Base-by-base conservation (phyloP, 2,797 vertebrate genomes). In the Hozukius guyotensis region DNA sequence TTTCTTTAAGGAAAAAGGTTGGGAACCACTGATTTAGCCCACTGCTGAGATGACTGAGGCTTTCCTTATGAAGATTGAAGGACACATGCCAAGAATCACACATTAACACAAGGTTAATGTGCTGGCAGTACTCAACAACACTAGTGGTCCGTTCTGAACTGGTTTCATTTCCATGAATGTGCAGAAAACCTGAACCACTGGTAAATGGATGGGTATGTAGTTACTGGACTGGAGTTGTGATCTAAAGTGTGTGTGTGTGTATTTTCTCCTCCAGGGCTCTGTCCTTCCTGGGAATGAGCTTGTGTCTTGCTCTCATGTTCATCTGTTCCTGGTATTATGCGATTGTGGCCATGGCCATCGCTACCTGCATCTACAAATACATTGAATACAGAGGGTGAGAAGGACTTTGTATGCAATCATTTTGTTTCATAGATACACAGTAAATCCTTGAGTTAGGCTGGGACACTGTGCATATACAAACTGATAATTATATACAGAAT, bases 321-420 rank as follows among this genome's bases (percentile, higher is more conserved):
- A 96, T 99, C 92, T 99, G 95, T 60, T 99, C 98, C 77, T 99
- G 98, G 98, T 97, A 98, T 91, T 99, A 99, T 5, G 98, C 98
- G 3, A 96, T 99, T 22, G 87, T 97, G 20, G 98, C 98, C 92
- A 98, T 99, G 97, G 94, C 94, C 36, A 97, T 99, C 10, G 98
- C 98, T 8, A 89, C 97, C 88, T 98, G 97, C 90, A 98, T 99
- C 95, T 99, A 99, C 95, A 99, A 99, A 91, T 99, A 99, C 93
- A 99, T 99, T 5, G 98, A 99, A 87, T 99, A 98, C 93, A 94
- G 97, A 85, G 98, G 98, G 98, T 99, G 93, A 97, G 97, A 83
- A 65, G 80, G 84, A 70, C 81, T 83, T 53, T 57, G 14, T 22
- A 24, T 63, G 3, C 12, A 27, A 7, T 34, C 2, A 24, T 46